Evolutionary conservation across 2,797 vertebrate genomes (phyloP), one percentile per base, ranked within the genome.

Genomic region (Pelodytes ibericus): DNA sequence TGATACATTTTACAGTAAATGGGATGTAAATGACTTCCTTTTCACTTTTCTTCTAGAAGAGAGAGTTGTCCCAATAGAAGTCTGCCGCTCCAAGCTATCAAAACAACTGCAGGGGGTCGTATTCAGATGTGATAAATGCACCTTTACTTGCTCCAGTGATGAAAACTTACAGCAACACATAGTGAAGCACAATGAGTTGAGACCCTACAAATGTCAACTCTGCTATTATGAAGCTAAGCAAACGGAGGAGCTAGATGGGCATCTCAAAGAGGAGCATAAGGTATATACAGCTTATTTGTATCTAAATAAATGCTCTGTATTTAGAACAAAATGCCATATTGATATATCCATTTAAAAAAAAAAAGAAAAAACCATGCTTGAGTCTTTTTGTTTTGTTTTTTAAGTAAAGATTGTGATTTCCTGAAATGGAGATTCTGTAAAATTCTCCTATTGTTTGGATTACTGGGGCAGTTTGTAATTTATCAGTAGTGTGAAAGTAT

Each of bases 111-210:
- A 96, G 88, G 97, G 96, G 80, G 86, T 98, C 74, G 94, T 99
- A 82, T 98, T 99, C 88, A 95, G 95, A 79, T 99, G 98, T 86
- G 96, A 97, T 90, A 96, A 95, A 88, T 99, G 98, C 90, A 98
- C 98, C 81, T 99, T 99, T 90, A 98, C 96, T 79, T 99, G 98
- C 92, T 99, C 97, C 87, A 98, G 94, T 62, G 96, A 96, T 62
- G 95, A 95, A 86, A 93, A 91, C 81, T 91, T 99, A 84, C 96
- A 97, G 91, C 94, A 94, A 78, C 98, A 99, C 92, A 92, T 97
- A 84, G 94, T 94, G 87, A 98, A 99, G 91, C 97, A 99, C 86
- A 94, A 94, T 72, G 95, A 96, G 88, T 88, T 96, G 82, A 96
- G 94, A 88, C 97, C 96, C 67, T 99, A 98, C 89, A 96, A 97